These are phyloP conservation scores for Idaea aversata DNA, from an alignment of 2,888 invertebrate species.

Conservation along the genomic window DNA sequence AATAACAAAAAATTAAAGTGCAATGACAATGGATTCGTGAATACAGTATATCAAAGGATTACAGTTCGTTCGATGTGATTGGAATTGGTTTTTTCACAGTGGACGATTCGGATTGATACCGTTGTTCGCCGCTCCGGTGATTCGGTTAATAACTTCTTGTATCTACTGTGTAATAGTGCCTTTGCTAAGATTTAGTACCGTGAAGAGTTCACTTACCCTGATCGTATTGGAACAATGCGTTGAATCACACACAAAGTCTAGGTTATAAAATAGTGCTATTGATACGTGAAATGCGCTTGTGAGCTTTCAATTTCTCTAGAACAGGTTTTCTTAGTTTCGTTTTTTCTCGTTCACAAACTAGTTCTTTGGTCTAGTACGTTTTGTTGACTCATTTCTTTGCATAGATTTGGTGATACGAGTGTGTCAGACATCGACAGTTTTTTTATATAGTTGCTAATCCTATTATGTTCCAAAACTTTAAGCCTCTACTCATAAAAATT, in stretches of 20 bases:
- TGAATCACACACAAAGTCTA: slow-evolving; percentile 16
- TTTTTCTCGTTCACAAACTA: slow-evolving; percentile 35
- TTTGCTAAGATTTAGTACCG: slow-evolving; percentile 69
- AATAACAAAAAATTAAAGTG: slow-evolving; percentile 21
- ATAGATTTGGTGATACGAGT: background rate
- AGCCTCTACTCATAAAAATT: background rate
- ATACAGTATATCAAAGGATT: slow-evolving; percentile 29
- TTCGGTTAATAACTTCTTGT: slow-evolving; percentile 71
- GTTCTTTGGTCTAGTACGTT: slow-evolving; percentile 33
- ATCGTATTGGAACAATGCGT: slow-evolving; percentile 39
- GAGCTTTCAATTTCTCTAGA: slow-evolving; percentile 38
- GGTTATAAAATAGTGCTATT: slow-evolving; percentile 17
- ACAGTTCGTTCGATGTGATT: slow-evolving; percentile 31
- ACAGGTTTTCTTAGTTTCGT: slow-evolving; percentile 37
- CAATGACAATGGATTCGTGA: slow-evolving; percentile 49
- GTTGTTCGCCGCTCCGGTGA: slow-evolving; percentile 72
- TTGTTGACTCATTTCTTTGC: slow-evolving; percentile 34
- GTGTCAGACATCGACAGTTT: background rate
- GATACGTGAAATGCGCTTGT: slow-evolving; percentile 27
- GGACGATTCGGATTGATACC: slow-evolving; percentile 57
- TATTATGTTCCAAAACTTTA: background rate
- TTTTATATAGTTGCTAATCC: background rate
- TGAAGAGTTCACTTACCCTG: slow-evolving; percentile 77
- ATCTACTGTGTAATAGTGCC: slow-evolving; percentile 71
- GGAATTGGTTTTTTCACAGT: slow-evolving; percentile 38